Percentiles rank a stretch among this genome's conserved stretches.
phyloP scores from a whole-genome alignment of 2,797 vertebrate species.

The Gymnoscopelus microlampas region DNA sequence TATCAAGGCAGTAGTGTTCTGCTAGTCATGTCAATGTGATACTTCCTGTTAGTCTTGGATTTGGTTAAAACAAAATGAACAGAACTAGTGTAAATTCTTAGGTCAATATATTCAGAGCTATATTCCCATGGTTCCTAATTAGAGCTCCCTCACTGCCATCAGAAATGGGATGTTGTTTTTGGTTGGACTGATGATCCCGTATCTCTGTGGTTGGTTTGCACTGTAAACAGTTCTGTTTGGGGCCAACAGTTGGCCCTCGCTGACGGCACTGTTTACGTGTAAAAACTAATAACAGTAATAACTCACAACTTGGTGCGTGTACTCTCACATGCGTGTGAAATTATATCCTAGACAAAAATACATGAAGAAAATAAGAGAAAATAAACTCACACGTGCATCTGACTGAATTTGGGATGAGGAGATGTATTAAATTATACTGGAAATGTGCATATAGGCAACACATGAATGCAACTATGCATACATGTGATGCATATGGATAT shows the following conservation, averaged over 20 bases:
- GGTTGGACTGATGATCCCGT: conserved; percentile 45
- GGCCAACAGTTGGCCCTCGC: conserved; percentile 40
- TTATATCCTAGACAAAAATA: not conserved
- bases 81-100: conserved; percentile 16
- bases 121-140: conserved; percentile 51
- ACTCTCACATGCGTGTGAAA: not conserved
- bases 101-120: conserved; percentile 15
- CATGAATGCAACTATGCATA: too few species aligned
- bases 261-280: conserved; percentile 64
- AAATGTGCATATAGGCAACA: too few species aligned
- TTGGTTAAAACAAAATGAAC: not conserved
- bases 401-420: too few species aligned
- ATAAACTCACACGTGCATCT: too few species aligned
- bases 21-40: conserved; percentile 1
- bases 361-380: too few species aligned
- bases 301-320: conserved; percentile 30
- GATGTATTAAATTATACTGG: too few species aligned
- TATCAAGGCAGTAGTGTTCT: not conserved
- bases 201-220: conserved; percentile 66
- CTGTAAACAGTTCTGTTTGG: conserved; percentile 68
- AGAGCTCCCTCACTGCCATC: conserved; percentile 36
- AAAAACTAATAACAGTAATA: conserved; percentile 47
- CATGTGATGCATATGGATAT: too few species aligned
- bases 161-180: conserved; percentile 59
- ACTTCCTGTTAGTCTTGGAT: conserved; percentile 17